These are phyloP conservation scores for Tuberolachnus salignus DNA, from an alignment of 2,888 invertebrate species.

Conservation along the genomic window DNA sequence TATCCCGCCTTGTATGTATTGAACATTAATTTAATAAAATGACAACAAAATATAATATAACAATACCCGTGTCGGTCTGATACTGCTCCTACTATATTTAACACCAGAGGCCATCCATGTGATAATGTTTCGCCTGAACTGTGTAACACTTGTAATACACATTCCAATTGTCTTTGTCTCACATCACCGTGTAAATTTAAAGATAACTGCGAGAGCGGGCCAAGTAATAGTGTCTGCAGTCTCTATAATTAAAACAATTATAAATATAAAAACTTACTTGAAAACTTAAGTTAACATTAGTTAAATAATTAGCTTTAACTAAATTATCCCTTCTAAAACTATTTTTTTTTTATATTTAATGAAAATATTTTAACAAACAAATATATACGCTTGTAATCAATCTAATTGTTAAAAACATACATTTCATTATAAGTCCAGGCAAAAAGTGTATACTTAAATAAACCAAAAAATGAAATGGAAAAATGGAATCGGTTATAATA, in stretches of 20 bases:
- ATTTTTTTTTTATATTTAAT: background rate
- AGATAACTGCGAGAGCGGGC: slow-evolving; percentile 90
- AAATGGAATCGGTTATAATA: too few relatives aligned
- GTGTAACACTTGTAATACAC: slow-evolving; percentile 90
- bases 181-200: slow-evolving; percentile 91
- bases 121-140: slow-evolving; percentile 89
- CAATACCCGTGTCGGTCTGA: slow-evolving; percentile 85
- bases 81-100: slow-evolving; percentile 94
- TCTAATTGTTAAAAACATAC: too few relatives aligned
- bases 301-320: too few relatives aligned
- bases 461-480: too few relatives aligned
- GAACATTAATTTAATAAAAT: background rate
- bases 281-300: too few relatives aligned
- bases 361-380: too few relatives aligned
- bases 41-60: background rate
- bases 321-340: too few relatives aligned
- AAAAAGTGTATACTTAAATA: too few relatives aligned
- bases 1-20: too few relatives aligned
- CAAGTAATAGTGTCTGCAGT: slow-evolving; percentile 83
- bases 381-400: too few relatives aligned
- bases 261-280: too few relatives aligned
- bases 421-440: too few relatives aligned
- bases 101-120: slow-evolving; percentile 93
- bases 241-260: slow-evolving; percentile 64
- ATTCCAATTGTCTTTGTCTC: slow-evolving; percentile 91